A percentile compares a stretch with the other conserved stretches of the same genome.
These are phyloP conservation scores for Solea senegalensis DNA, from an alignment of 2,113 vertebrate genomes.

Conservation along the genomic window DNA sequence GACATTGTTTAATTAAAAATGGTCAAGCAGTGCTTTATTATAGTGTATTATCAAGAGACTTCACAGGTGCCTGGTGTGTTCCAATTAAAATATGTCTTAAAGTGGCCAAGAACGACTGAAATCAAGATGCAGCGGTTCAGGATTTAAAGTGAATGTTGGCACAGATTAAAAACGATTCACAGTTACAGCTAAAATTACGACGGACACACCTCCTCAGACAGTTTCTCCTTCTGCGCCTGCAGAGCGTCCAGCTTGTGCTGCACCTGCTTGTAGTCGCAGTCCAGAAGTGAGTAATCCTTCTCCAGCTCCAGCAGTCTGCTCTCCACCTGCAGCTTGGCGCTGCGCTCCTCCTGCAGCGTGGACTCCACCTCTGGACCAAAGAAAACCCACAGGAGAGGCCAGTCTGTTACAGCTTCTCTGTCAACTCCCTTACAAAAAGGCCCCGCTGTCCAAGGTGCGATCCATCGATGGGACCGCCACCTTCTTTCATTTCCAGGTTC, in stretches of 20 bases:
- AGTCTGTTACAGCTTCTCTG: not conserved
- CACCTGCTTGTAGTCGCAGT: constrained; percentile 92
- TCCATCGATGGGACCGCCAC: not conserved
- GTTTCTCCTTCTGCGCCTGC: constrained; percentile 85
- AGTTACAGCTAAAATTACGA: no score
- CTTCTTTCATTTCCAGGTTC: not conserved
- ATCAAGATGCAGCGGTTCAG: no score
- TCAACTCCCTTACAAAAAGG: not conserved
- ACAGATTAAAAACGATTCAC: no score
- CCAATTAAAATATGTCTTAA: no score
- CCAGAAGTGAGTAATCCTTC: constrained; percentile 90
- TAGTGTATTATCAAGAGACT: no score
- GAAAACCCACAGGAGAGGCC: not conserved
- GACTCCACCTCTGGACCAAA: constrained; percentile 88
- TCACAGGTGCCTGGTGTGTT: no score
- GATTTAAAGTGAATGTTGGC: no score
- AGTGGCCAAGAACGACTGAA: no score
- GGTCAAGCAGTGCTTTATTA: no score
- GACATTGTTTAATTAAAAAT: no score
- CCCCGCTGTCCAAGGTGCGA: not conserved
- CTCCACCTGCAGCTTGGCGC: constrained; percentile 90
- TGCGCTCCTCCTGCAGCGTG: constrained; percentile 90
- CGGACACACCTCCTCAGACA: constrained; percentile 89
- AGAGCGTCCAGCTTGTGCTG: constrained; percentile 89
- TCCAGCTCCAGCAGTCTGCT: constrained; percentile 89